Conservation (phyloP, 2,888 invertebrate species). For the Orchesella flavescens region DNA sequence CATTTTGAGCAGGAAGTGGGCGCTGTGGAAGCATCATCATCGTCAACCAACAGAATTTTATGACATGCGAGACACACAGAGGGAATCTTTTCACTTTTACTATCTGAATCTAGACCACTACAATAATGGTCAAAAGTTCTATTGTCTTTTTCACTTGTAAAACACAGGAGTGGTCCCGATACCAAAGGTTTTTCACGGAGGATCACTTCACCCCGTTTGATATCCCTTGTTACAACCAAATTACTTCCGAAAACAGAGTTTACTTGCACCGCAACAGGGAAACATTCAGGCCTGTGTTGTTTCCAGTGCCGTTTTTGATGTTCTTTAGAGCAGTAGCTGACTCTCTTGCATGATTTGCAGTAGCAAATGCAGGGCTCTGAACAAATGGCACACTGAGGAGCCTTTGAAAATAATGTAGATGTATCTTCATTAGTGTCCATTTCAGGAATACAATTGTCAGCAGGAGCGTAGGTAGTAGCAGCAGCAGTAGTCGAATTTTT, state of each 20-base stretch:
- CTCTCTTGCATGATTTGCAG: slow-evolving; percentile 58
- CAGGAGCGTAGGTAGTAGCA: too few species aligned
- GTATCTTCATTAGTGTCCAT: not conserved
- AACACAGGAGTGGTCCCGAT: slow-evolving; percentile 51
- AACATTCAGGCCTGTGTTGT: slow-evolving; percentile 66
- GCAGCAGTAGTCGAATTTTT: not conserved
- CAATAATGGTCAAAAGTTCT: not conserved
- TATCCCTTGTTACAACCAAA: slow-evolving; percentile 66
- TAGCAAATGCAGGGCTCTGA: slow-evolving; percentile 45
- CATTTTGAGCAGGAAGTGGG: slow-evolving; percentile 63
- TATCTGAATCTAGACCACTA: not conserved
- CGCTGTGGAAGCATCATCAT: not conserved
- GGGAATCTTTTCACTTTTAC: not conserved
- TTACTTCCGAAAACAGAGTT: slow-evolving; percentile 64
- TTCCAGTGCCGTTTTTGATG: slow-evolving; percentile 69
- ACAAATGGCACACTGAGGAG: slow-evolving; percentile 52
- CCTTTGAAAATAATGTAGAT: slow-evolving; percentile 36
- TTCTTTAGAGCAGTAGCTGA: slow-evolving; percentile 56
- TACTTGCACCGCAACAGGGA: slow-evolving; percentile 59
- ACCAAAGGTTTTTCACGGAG: slow-evolving; percentile 67
- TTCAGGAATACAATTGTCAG: slow-evolving; percentile 1
- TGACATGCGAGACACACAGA: slow-evolving; percentile 58
- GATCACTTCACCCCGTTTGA: slow-evolving; percentile 68
- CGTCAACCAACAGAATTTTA: slow-evolving; percentile 28
- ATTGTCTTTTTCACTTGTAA: not conserved